Base-by-base conservation (phyloP, 2,797 vertebrate genomes). In the Cossypha heuglini region DNA sequence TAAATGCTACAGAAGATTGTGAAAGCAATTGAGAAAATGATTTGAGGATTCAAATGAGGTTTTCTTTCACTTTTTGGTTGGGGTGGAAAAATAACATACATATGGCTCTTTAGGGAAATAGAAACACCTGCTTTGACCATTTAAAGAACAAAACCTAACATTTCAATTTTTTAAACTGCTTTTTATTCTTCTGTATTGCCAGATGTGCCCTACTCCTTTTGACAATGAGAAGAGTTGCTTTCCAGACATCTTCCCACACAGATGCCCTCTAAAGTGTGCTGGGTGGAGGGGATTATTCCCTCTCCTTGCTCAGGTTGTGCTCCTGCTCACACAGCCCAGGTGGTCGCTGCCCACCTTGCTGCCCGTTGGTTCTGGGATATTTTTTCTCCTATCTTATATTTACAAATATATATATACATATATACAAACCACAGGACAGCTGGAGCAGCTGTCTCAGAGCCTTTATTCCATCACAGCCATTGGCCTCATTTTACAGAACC, bases 241-340 rank as follows among this genome's bases (percentile, higher is more conserved):
- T 54, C 46, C 40, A 76, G 38, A 45, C 11, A 46, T 72, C 10
- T 54, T 17, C 5, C 1, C 1, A n/a, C 35, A 46, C 17, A 59
- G 29, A 29, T 63, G 20, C 7, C 33, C 43, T 6, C 18, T 33
- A 1, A 58, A 45, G 35, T 0, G 0, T 18, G 21, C 13, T 19
- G 16, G 28, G 18, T 5, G 42, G 10, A 69, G 46, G 3, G 5
- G 8, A 21, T 43, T 19, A 12, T 37, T 22, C 8, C 6, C 10
- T 61, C 45, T 43, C 25, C 29, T 55, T 16, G 25, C 42, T 43
- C 28, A n/a, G 7, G 3, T 37, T 1, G 0, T 26, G 33, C 1
- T 63, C n/a, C 46, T 40, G 18, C 2, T 81, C 43, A 18, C 62
- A 28, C 4, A 86, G 62, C 10, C 29, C 20, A 45, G 8, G 48